Evolutionary conservation across 2,113 vertebrate genomes (phyloP).

Genomic region (Sinocyclocheilus grahami): DNA sequence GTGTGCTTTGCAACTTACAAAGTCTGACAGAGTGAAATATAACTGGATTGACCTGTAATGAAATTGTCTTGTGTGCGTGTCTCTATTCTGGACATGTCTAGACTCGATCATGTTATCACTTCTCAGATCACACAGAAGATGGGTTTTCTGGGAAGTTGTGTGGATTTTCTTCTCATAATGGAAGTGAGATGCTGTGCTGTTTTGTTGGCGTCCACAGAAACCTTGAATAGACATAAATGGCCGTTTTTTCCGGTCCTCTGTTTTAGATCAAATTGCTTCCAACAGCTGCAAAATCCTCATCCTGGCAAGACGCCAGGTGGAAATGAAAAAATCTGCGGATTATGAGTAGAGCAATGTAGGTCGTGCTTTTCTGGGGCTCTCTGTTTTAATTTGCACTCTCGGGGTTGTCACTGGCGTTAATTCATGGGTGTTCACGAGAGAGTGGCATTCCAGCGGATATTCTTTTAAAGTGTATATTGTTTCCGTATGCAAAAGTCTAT

Average conservation of each 20-base stretch:
- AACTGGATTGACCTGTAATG: not conserved
- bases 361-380: conserved; percentile 56
- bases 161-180: not conserved
- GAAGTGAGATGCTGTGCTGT: not conserved
- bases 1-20: not conserved
- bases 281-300: conserved; percentile 64
- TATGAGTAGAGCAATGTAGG: conserved; percentile 66
- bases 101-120: not conserved
- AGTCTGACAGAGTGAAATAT: not conserved
- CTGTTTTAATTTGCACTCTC: conserved; percentile 31
- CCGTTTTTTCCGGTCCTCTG: not conserved
- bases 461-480: too few relatives aligned
- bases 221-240: not conserved
- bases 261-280: conserved; percentile 52
- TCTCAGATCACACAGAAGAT: conserved; percentile 19
- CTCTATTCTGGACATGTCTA: conserved; percentile 28
- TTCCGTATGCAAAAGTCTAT: too few relatives aligned
- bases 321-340: conserved; percentile 71
- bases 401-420: conserved; percentile 46
- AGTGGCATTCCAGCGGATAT: too few relatives aligned
- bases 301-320: conserved; percentile 67
- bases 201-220: not conserved
- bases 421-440: conserved; percentile 1
- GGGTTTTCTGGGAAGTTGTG: conserved; percentile 4
- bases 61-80: conserved; percentile 2